A percentile compares a stretch with the other conserved stretches of the same genome.
Evolutionary conservation across 2,888 invertebrate genomes (phyloP).

Genomic region (Litoditis marina): DNA sequence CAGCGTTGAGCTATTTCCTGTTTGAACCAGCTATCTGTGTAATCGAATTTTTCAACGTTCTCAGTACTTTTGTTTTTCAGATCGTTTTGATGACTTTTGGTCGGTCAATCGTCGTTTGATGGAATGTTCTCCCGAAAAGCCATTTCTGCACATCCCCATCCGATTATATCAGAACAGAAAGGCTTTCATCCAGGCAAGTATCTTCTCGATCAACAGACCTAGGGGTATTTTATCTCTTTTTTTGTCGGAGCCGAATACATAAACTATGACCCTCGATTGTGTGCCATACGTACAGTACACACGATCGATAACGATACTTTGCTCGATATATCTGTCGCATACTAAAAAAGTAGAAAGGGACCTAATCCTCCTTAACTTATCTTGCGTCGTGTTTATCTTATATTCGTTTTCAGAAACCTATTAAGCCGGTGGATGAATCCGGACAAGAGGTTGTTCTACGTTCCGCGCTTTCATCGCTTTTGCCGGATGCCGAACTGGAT

Average conservation of each 20-base stretch:
- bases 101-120: slow-evolving; percentile 89
- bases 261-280: too few relatives aligned
- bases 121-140: slow-evolving; percentile 75
- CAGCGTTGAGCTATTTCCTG: too few relatives aligned
- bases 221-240: too few relatives aligned
- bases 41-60: slow-evolving; percentile 2
- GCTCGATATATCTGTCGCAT: too few relatives aligned
- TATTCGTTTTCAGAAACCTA: background rate
- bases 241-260: too few relatives aligned
- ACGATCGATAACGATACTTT: too few relatives aligned
- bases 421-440: slow-evolving; percentile 3
- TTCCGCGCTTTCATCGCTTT: background rate
- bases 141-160: slow-evolving; percentile 84
- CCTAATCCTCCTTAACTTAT: too few relatives aligned
- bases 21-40: too few relatives aligned
- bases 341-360: too few relatives aligned
- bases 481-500: slow-evolving; percentile 11
- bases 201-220: too few relatives aligned
- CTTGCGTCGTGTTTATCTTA: slow-evolving; percentile 1
- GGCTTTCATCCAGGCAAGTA: slow-evolving; percentile 33
- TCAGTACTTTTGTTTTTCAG: slow-evolving; percentile 66
- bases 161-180: slow-evolving; percentile 68
- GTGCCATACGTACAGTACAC: too few relatives aligned
- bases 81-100: slow-evolving; percentile 99
- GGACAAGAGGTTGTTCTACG: slow-evolving; percentile 4